Evolutionary conservation across 2,113 vertebrate genomes (phyloP), one percentile per base, ranked within the genome.

Genomic region (Plestiodon gilberti): DNA sequence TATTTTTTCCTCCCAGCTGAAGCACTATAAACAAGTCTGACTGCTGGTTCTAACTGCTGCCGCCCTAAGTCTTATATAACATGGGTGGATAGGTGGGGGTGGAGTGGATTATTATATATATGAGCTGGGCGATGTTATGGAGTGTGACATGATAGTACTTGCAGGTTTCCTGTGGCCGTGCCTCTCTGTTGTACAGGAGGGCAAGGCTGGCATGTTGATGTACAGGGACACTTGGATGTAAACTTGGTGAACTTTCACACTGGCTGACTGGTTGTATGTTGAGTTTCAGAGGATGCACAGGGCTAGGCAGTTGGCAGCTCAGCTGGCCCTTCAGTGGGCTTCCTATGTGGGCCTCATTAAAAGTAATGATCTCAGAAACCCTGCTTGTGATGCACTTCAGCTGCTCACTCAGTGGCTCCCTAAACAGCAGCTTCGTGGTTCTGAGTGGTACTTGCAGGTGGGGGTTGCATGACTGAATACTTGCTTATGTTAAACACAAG

Each of bases 21-120:
- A 70, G 52, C 25, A 30, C 18, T 59, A 8, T 76, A 64, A 84
- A 75, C 59, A 75, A 75, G 70, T 65, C 59, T 75, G 71, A 65
- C 71, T 55, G n/a, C n/a, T 81, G 78, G 18, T 55, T 74, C 28
- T 22, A 81, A 40, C 40, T 28, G 69, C 59, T 81, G 70, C 78
- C 79, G 78, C 85, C 78, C 78, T 75, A 75, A 81, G 38, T 75
- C 71, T 87, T 87, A 67, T 81, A 75, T 81, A 81, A 87, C 59
- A 74, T 75, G 78, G 33, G 25, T 55, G 70, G 70, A 3, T 87
- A 35, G 77, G 85, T 43, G 43, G 76, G 82, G 69, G 84, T 55
- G 38, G 57, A 69, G 78, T 74, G 59, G 70, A 74, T 86, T 80
- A 81, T 86, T 74, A 80, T 81, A 75, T 65, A 81, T 22, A 25